These are phyloP conservation scores for Tupaia chinensis DNA, from an alignment of 2,113 vertebrate species.

Conservation along the genomic window DNA sequence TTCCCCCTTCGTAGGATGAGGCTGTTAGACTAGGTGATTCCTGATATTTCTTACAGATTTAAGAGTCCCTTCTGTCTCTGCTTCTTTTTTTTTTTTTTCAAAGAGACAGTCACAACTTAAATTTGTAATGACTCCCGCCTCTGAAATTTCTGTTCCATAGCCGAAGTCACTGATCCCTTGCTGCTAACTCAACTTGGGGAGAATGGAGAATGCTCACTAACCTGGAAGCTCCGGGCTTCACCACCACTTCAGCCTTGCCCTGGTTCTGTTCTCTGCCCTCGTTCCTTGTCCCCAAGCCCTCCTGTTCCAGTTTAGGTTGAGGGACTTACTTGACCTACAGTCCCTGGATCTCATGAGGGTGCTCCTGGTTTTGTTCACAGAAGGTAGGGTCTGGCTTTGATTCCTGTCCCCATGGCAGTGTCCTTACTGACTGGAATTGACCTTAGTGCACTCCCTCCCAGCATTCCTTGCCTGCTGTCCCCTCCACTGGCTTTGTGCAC, in stretches of 20 bases:
- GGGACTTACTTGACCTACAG: not conserved
- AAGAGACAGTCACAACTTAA: not conserved
- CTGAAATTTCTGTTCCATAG: not conserved
- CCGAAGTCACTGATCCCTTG: not conserved
- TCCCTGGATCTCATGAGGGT: not conserved
- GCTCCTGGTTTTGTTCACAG: not conserved
- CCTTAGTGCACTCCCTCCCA: not conserved
- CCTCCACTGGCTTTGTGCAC: not conserved
- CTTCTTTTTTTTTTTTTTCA: constrained; percentile 17
- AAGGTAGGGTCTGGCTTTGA: not conserved
- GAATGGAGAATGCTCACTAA: not conserved
- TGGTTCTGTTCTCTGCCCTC: constrained; percentile 35
- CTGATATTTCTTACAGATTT: not conserved
- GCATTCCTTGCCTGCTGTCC: not conserved
- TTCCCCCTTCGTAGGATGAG: not conserved
- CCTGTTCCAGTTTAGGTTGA: not conserved
- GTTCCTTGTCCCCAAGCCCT: not conserved
- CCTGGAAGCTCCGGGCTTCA: not conserved
- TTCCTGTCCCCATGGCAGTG: not conserved
- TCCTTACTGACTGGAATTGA: not conserved
- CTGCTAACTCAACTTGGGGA: not conserved
- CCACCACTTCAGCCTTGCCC: not conserved
- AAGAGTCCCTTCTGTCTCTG: not conserved
- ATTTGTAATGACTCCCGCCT: not conserved
- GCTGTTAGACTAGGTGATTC: constrained; percentile 25